These are phyloP conservation scores for Serripes groenlandicus DNA, from an alignment of 2,888 invertebrate genomes.

Conservation along the genomic window DNA sequence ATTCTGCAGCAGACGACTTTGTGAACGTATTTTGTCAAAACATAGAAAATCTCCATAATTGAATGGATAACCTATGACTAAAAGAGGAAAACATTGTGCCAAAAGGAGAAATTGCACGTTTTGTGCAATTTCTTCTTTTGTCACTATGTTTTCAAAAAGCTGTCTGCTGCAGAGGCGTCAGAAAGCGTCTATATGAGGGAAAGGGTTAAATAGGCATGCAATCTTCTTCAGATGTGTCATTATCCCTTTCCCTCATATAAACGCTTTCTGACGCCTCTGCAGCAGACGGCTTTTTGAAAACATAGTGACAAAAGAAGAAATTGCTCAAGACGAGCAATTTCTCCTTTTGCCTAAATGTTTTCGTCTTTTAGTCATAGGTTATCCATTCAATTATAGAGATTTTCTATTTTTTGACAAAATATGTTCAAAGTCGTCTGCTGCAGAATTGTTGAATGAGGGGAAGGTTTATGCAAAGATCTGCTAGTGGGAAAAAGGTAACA, in stretches of 20 bases:
- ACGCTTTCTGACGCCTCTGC: neutral
- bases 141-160: neutral
- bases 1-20: no score
- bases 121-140: neutral
- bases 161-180: neutral
- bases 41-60: no score
- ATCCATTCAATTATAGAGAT: no score
- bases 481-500: no score
- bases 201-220: no score
- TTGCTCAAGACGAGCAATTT: neutral
- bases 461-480: no score
- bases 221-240: no score
- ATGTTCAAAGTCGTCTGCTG: no score
- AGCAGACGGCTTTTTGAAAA: neutral
- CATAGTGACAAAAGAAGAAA: neutral
- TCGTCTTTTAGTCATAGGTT: no score
- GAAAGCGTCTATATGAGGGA: neutral
- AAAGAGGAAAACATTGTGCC: neutral
- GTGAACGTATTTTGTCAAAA: no score
- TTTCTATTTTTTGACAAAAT: no score
- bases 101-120: neutral
- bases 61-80: neutral
- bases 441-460: no score
- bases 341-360: neutral
- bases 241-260: neutral